Percentiles rank a stretch among this genome's conserved stretches.
Conservation (phyloP, 35 echinoderm and acorn worm species). For the Hemicentrotus pulcherrimus region DNA sequence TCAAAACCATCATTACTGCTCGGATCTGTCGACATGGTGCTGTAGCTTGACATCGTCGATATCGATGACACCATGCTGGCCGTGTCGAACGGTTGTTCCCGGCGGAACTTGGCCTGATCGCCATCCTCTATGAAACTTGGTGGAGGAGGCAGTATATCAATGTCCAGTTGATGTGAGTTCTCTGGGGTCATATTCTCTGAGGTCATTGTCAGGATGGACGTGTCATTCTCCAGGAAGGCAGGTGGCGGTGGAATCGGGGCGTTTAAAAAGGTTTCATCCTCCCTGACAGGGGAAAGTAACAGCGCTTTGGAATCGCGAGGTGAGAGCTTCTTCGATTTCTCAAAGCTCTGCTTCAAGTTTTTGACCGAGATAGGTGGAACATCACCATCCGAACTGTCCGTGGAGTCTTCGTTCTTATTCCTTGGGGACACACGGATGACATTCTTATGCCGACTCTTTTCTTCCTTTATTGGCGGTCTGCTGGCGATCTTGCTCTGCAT, state of each 20-base stretch:
- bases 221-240: neutral
- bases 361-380: slow-evolving; percentile 43
- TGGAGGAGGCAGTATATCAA: slow-evolving; percentile 67
- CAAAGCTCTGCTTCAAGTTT: slow-evolving; percentile 60
- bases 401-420: neutral
- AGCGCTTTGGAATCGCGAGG: slow-evolving; percentile 42
- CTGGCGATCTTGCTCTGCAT: slow-evolving; percentile 59
- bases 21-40: slow-evolving; percentile 82
- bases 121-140: slow-evolving; percentile 60
- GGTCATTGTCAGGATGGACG: neutral
- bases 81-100: slow-evolving; percentile 74
- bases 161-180: neutral
- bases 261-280: slow-evolving; percentile 41
- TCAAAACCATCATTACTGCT: slow-evolving; percentile 75
- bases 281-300: slow-evolving; percentile 51
- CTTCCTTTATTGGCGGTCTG: slow-evolving; percentile 54
- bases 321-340: slow-evolving; percentile 50
- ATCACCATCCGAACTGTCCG: slow-evolving; percentile 38
- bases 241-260: slow-evolving; percentile 35
- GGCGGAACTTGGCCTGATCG: slow-evolving; percentile 56
- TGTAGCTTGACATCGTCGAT: slow-evolving; percentile 84
- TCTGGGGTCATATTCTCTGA: neutral
- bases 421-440: slow-evolving; percentile 45
- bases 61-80: slow-evolving; percentile 85
- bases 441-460: slow-evolving; percentile 54